Evolutionary conservation across 2,797 vertebrate genomes (phyloP), one percentile per base, ranked within the genome.

Genomic region (Gymnodraco acuticeps): DNA sequence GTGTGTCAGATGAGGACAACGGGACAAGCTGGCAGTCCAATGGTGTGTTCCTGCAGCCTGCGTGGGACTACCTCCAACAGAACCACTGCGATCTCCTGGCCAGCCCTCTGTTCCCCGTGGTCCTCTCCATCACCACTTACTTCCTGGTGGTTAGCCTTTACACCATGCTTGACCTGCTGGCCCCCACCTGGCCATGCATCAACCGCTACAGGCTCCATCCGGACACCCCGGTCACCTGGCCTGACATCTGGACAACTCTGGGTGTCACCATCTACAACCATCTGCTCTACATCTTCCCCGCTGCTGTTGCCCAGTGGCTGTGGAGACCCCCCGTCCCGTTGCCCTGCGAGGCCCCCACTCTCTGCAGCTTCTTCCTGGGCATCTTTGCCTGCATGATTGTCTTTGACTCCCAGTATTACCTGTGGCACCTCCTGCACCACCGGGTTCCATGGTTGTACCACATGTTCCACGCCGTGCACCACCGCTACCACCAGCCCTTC

Each of bases 351-450:
- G 95, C 95, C 0, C 95, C 95, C 47, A 92, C 93, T 2, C 87
- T 95, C 52, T 80, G 81, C 16, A 91, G 91, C 77, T 95, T 96
- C 75, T 75, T 93, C 52, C 77, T 95, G 59, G 95, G 95, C 19
- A 92, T 96, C 77, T 73, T 94, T 75, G 95, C 94, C 60, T 96
- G 95, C 87, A 94, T 91, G 17, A 87, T 96, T 43, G 86, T 96
- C 55, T 96, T 96, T 19, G 95, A 96, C 81, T 95, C 96, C 84
- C 95, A 96, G 89, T 96, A 96, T 46, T 96, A 95, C 85, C 80
- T 96, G 63, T 96, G 95, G 95, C 95, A 96, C 78, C 88, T 95
- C 47, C 78, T 96, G 75, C 95, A 96, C 86, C 95, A 96, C 81
- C 92, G 94, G 13, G 85, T 96, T 2, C 84, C 90, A 10, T 96